Conservation (phyloP, 2,113 vertebrate genomes). For the Carassius auratus region DNA sequence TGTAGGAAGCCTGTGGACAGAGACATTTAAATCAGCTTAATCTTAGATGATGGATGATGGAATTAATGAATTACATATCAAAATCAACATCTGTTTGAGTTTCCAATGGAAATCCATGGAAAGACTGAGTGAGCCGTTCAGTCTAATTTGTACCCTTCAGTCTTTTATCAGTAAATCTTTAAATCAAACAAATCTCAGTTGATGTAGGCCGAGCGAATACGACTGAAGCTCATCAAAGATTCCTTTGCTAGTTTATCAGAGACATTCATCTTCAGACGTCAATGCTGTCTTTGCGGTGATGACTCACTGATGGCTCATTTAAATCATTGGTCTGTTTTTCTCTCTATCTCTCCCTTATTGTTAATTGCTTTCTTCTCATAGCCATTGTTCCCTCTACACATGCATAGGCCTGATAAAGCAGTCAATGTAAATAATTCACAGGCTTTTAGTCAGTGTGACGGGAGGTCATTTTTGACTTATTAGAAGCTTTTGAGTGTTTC, state of each 20-base stretch:
- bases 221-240: not conserved
- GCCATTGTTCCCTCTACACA: constrained; percentile 41
- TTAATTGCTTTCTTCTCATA: constrained; percentile 56
- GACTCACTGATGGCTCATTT: constrained; percentile 19
- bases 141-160: not conserved
- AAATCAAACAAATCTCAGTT: not conserved
- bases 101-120: not conserved
- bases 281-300: not conserved
- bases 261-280: constrained; percentile 6
- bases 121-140: not conserved
- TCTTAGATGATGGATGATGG: not conserved
- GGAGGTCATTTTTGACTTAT: not conserved
- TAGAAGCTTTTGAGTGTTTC: not conserved
- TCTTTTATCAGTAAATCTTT: constrained; percentile 7
- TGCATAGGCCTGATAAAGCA: constrained; percentile 32
- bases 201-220: not conserved
- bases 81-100: constrained; percentile 9
- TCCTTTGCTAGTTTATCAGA: not conserved
- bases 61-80: not conserved
- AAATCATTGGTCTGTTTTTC: not conserved
- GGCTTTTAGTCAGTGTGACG: constrained; percentile 34
- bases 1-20: not conserved
- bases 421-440: constrained; percentile 66
- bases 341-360: constrained; percentile 45
- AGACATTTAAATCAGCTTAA: constrained; percentile 18